Conservation (phyloP, 2,113 vertebrate species). For the Neogale vison region DNA sequence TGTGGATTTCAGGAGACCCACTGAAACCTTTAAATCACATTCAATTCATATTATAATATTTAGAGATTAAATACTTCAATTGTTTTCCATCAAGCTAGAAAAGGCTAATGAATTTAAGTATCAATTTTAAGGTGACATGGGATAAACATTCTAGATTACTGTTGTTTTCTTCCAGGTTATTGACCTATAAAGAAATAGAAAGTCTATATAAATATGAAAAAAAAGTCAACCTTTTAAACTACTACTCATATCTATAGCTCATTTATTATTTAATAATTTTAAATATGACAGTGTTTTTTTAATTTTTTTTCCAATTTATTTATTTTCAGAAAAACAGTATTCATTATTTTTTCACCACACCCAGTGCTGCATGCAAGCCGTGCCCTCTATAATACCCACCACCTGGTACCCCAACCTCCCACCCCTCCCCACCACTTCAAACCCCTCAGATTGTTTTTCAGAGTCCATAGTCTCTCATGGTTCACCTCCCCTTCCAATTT, state of each 20-base stretch:
- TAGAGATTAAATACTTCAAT: not conserved
- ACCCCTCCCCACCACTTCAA: no score
- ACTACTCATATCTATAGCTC: not conserved
- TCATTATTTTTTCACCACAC: no score
- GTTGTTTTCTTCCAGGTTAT: not conserved
- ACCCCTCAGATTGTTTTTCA: no score
- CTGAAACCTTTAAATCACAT: conserved; percentile 1
- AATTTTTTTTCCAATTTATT: no score
- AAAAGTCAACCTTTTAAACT: not conserved
- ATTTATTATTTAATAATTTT: not conserved
- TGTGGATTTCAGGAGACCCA: not conserved
- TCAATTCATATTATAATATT: not conserved
- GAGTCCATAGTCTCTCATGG: no score
- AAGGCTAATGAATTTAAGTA: not conserved
- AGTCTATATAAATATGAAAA: not conserved
- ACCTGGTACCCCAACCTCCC: no score
- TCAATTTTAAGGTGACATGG: not conserved
- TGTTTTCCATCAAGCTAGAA: accelerated
- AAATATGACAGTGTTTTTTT: not conserved
- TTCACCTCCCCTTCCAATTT: no score
- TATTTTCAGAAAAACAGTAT: no score
- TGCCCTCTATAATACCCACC: no score
- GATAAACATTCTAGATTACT: not conserved
- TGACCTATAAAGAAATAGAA: not conserved
- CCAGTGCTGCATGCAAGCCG: no score